Base-by-base conservation (phyloP, 2,888 invertebrate genomes). In the Zaprionus obscuricornis region DNA sequence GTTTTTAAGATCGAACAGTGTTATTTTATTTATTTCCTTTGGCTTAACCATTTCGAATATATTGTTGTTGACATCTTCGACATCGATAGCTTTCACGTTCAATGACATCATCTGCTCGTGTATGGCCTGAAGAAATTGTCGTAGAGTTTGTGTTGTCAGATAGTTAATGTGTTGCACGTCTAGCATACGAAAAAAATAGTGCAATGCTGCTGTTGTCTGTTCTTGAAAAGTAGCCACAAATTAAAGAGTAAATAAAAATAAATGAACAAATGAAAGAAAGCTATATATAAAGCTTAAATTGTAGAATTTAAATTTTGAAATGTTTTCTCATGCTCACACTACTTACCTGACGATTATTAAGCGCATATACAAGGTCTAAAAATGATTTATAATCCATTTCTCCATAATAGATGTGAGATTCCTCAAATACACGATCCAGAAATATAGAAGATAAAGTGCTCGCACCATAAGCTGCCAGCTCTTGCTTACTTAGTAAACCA, bases 371-470 rank as follows among this genome's bases (percentile, higher is more conserved):
- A 88, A 99, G 94, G 89, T 98, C 98, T 16, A 99, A 91, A 89
- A 97, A 99, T 0, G 97, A 97, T 91, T 98, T 98, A 91, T 98
- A 99, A 91, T 99, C 98, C 96, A 97, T 97, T 90, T 97, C 96
- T 0, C 96, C 96, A 75, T 97, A 96, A 88, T 97, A 98, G 0
- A 98, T 98, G 2, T 98, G 92, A 85, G 97, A 98, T 85, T 98
- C 98, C 89, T 98, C 97, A 91, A 98, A 98, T 0, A 98, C 96
- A 26, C 98, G 92, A 82, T 97, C 96, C 2, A 98, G 92, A 90
- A 98, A 99, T 0, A 96, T 96, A 33, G 94, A 93, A 0, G 98
- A 98, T 6, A 98, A 90, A 0, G 97, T 97, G 1, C 98, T 97
- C 0, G 97, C 96, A 0, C 97, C 98, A 89, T 96, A 97, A 0